These are phyloP conservation scores for Rousettus leschenaultii DNA, from an alignment of 2,113 vertebrate species.

Conservation along the genomic window DNA sequence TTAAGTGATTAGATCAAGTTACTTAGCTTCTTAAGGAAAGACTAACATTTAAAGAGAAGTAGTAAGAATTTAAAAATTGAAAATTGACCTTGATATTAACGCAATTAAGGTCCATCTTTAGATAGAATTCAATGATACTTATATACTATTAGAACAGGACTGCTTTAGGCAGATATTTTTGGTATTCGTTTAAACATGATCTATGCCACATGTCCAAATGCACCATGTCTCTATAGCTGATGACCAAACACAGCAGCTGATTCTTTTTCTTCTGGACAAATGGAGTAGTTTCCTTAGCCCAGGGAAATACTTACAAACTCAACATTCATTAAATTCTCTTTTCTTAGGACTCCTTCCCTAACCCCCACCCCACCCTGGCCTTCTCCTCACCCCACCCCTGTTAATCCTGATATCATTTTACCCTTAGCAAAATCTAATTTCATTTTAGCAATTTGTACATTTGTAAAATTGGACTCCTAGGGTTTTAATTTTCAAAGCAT, in stretches of 20 bases:
- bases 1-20: neutral
- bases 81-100: neutral
- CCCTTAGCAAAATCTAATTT: slow-evolving; percentile 64
- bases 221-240: slow-evolving; percentile 25
- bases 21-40: neutral
- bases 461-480: slow-evolving; percentile 60
- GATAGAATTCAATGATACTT: fast-evolving
- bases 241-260: slow-evolving; percentile 67
- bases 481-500: slow-evolving; percentile 66
- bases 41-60: neutral
- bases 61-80: neutral
- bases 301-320: slow-evolving; percentile 48
- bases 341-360: neutral
- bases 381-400: neutral
- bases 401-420: neutral
- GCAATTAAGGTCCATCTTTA: neutral
- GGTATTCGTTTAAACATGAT: slow-evolving; percentile 47
- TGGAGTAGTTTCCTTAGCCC: slow-evolving; percentile 49
- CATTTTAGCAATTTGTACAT: slow-evolving; percentile 49
- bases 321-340: slow-evolving; percentile 69
- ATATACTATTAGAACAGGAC: slow-evolving; percentile 16
- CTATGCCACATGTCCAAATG: slow-evolving; percentile 36
- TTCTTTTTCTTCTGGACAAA: neutral
- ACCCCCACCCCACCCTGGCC: neutral
- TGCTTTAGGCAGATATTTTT: slow-evolving; percentile 21